Evolutionary conservation across 2,888 invertebrate species (phyloP), one percentile per base, ranked within the genome.

Genomic region (Lycocerus yunnanus): DNA sequence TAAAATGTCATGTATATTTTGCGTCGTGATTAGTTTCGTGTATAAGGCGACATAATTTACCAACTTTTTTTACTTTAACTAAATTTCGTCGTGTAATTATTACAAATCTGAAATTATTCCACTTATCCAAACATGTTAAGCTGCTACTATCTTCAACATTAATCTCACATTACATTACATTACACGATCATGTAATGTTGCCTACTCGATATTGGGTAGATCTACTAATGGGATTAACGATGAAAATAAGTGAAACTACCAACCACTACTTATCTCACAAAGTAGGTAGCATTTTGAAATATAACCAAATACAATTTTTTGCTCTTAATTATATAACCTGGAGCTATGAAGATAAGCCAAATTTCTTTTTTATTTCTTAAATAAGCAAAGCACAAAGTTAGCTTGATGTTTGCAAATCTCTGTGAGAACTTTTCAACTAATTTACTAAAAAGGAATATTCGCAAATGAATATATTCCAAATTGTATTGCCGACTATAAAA

Each of bases 1-100:
- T 63, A 63, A 63, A 63, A 63, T 63, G 61, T 63, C 61, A 63
- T 63, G 61, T 63, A 63, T 63, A 63, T 63, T 63, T 18, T 63
- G 61, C 15, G 16, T 63, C 61, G 20, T 63, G 20, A 16, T 63
- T 18, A 63, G 61, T 63, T 16, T 63, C 11, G 20, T 63, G 61
- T 63, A 13, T 63, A n/a, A 43, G 43, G 43, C 43, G n/a, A 43
- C n/a, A n/a, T 43, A 43, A 43, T 43, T 43, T n/a, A 43, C 43
- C 43, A 43, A 43, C 43, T 43, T 43, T 43, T 43, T 43, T n/a
- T 43, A n/a, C n/a, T 43, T 43, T n/a, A 43, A 43, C 43, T 13
- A 43, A 43, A 43, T 43, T 43, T 43, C 43, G n/a, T 43, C 43
- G n/a, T 43, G n/a, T 43, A n/a, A 43, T 43, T 43, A 43, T 43